These are phyloP conservation scores for Wasmannia auropunctata DNA, from an alignment of 1,140 invertebrate genomes.

Conservation along the genomic window DNA sequence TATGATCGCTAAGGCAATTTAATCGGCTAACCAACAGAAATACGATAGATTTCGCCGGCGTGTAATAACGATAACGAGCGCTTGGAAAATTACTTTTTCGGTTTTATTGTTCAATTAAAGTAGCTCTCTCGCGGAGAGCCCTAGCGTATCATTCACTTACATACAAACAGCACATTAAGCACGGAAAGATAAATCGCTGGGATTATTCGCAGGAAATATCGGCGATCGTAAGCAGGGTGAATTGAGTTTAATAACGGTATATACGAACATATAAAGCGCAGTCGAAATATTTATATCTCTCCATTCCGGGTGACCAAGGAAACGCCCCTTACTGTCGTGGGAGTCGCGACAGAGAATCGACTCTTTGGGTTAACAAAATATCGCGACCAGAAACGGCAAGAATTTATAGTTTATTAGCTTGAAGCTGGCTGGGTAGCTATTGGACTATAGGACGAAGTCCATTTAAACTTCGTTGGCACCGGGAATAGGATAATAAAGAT, in stretches of 20 bases:
- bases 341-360: slow-evolving; percentile 44
- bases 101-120: background rate
- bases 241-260: slow-evolving; percentile 14
- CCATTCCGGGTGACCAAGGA: slow-evolving; percentile 1
- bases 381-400: slow-evolving; percentile 60
- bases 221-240: background rate
- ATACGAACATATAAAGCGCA: background rate
- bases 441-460: slow-evolving; percentile 80
- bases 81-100: background rate
- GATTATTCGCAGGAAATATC: slow-evolving; percentile 3
- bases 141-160: background rate
- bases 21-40: background rate
- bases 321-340: background rate
- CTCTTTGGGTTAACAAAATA: slow-evolving; percentile 73
- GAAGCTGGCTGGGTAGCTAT: slow-evolving; percentile 73
- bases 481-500: slow-evolving; percentile 69
- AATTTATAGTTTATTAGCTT: slow-evolving; percentile 82
- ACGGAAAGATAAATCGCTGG: background rate
- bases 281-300: slow-evolving; percentile 48
- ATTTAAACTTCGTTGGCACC: slow-evolving; percentile 80
- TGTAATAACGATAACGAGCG: background rate
- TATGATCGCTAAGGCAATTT: slow-evolving; percentile 28
- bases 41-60: background rate
- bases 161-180: background rate
- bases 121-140: no score